Conservation (phyloP, 2,888 invertebrate genomes). For the Acleris sparsana region DNA sequence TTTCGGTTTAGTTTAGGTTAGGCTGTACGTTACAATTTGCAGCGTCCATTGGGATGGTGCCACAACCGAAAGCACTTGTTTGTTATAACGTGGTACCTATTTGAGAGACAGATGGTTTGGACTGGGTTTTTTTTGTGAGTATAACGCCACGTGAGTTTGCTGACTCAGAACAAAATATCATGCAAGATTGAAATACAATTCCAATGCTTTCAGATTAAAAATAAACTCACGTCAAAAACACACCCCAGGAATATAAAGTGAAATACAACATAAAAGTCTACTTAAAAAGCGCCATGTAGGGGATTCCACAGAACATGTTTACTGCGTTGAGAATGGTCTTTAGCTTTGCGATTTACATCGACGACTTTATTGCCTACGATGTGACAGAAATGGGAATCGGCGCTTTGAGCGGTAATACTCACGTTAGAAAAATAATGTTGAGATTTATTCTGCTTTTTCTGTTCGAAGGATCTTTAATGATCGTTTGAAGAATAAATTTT, state of each 20-base stretch:
- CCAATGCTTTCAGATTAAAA: too few relatives aligned
- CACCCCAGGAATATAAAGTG: neutral
- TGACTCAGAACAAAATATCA: too few relatives aligned
- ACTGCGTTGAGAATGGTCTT: slow-evolving; percentile 64
- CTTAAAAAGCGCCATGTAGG: slow-evolving; percentile 41
- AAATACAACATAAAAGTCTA: slow-evolving; percentile 14
- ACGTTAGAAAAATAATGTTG: slow-evolving; percentile 24
- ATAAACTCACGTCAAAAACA: too few relatives aligned
- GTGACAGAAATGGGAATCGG: slow-evolving; percentile 69
- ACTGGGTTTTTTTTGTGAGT: too few relatives aligned
- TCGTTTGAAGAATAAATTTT: slow-evolving; percentile 1
- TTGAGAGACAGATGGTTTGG: too few relatives aligned
- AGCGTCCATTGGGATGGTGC: too few relatives aligned
- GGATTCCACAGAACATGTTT: slow-evolving; percentile 57
- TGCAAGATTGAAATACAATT: too few relatives aligned
- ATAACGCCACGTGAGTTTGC: too few relatives aligned
- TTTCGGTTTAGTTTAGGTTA: too few relatives aligned
- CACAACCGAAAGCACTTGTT: too few relatives aligned
- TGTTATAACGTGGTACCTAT: too few relatives aligned
- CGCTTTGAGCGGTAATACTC: slow-evolving; percentile 42
- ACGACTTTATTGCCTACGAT: slow-evolving; percentile 67
- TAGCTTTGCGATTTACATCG: slow-evolving; percentile 58
- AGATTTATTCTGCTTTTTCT: slow-evolving; percentile 6
- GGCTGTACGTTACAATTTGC: too few relatives aligned
- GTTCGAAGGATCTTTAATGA: slow-evolving; percentile 10